Percentiles rank a stretch among this genome's conserved stretches.
These are phyloP conservation scores for Hemistola chrysoprasaria DNA, from an alignment of 2,888 invertebrate genomes.

Conservation along the genomic window DNA sequence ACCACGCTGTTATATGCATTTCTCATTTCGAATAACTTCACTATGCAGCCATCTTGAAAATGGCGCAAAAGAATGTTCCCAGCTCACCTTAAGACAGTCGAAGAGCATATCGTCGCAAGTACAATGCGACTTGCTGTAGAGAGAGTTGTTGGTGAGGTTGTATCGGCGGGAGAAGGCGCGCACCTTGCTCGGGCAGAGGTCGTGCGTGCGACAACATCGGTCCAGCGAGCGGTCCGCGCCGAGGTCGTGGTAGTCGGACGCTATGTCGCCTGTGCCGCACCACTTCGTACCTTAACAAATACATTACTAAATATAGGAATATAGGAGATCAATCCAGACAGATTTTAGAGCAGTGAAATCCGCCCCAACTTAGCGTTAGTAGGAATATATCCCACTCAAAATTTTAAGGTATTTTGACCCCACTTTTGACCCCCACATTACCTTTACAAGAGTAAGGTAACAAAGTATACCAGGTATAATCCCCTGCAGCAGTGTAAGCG, in stretches of 20 bases:
- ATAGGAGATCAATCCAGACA: no score
- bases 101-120: slow-evolving; percentile 92
- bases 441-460: no score
- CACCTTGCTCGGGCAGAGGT: slow-evolving; percentile 93
- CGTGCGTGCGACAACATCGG: slow-evolving; percentile 94
- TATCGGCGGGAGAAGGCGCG: slow-evolving; percentile 87
- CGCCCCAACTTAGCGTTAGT: no score
- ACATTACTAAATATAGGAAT: slow-evolving; percentile 19
- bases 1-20: no score
- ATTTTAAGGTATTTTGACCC: no score
- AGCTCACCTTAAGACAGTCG: no score
- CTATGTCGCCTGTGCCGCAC: slow-evolving; percentile 96
- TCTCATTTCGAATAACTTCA: no score
- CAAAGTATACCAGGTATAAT: slow-evolving; percentile 95
- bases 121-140: slow-evolving; percentile 95
- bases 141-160: slow-evolving; percentile 91
- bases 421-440: no score
- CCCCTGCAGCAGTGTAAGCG: slow-evolving; percentile 88
- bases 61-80: no score
- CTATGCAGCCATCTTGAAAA: no score
- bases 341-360: no score
- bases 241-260: slow-evolving; percentile 91
- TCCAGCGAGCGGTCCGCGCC: slow-evolving; percentile 88
- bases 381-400: no score
- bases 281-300: slow-evolving; percentile 94